Percentiles rank a stretch among this genome's conserved stretches.
Conservation (phyloP, 2,888 invertebrate species). For the Drosophila subquinaria region DNA sequence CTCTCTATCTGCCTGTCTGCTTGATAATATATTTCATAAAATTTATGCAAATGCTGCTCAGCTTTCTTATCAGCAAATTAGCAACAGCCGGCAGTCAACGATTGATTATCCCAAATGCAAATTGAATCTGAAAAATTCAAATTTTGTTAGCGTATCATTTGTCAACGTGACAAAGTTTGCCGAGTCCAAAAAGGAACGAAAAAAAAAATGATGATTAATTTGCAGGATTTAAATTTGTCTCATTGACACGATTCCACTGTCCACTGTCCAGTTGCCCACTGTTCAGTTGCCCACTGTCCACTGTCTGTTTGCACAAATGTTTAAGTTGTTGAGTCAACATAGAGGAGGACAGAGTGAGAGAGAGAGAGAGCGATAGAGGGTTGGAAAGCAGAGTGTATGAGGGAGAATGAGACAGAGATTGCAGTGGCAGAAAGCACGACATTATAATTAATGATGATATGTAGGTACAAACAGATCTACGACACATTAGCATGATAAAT, state of each 20-base stretch:
- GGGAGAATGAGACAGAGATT: slow-evolving; percentile 1
- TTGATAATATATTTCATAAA: slow-evolving; percentile 38
- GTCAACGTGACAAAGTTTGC: slow-evolving; percentile 45
- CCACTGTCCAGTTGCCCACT: slow-evolving; percentile 17
- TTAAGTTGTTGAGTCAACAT: slow-evolving; percentile 77
- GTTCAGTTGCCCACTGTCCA: slow-evolving; percentile 45
- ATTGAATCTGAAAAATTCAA: slow-evolving; percentile 55
- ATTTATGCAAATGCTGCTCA: slow-evolving; percentile 56
- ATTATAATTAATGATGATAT: slow-evolving; percentile 72
- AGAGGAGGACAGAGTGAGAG: neutral
- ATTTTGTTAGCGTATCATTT: slow-evolving; percentile 43
- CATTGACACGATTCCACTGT: slow-evolving; percentile 35
- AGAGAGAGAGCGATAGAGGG: slow-evolving; percentile 2
- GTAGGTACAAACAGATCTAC: slow-evolving; percentile 37
- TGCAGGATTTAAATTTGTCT: slow-evolving; percentile 59
- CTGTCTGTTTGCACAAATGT: slow-evolving; percentile 67
- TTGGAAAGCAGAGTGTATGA: neutral
- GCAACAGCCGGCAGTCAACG: slow-evolving; percentile 57
- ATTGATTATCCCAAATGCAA: slow-evolving; percentile 76
- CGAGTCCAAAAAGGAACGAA: neutral
- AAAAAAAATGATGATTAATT: slow-evolving; percentile 66
- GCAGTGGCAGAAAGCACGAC: slow-evolving; percentile 29
- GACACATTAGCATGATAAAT: slow-evolving; percentile 77
- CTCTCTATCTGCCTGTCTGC: neutral
- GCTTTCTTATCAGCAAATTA: slow-evolving; percentile 61